Conservation (phyloP, 1,140 invertebrate genomes). For the Phthorimaea operculella region DNA sequence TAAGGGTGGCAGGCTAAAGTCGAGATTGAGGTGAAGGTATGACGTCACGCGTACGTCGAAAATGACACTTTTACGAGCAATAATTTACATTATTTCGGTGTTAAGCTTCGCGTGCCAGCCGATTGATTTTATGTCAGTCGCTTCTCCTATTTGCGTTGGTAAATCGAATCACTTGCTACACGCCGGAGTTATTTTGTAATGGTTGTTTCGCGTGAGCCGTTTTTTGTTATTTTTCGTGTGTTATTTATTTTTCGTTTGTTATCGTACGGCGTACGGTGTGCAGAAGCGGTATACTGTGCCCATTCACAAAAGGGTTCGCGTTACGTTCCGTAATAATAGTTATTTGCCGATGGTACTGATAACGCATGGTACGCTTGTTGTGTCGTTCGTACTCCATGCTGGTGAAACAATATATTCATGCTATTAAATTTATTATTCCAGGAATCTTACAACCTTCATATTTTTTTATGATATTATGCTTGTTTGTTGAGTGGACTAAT, state of each 20-base stretch:
- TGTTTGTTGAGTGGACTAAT: not conserved
- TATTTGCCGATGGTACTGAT: slow-evolving; percentile 5
- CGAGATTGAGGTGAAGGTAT: slow-evolving; percentile 20
- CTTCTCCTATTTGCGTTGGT: slow-evolving; percentile 53
- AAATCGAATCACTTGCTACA: slow-evolving; percentile 59
- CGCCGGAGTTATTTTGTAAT: slow-evolving; percentile 57
- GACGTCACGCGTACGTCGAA: slow-evolving; percentile 57
- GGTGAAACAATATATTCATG: too few species aligned
- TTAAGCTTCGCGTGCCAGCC: slow-evolving; percentile 56
- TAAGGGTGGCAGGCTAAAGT: slow-evolving; percentile 21
- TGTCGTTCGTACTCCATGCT: not conserved
- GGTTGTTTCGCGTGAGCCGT: slow-evolving; percentile 49
- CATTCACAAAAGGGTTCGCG: slow-evolving; percentile 16
- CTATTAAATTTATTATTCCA: too few species aligned
- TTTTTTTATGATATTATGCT: not conserved
- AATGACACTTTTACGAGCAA: slow-evolving; percentile 65
- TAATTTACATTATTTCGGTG: slow-evolving; percentile 64
- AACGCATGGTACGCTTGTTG: slow-evolving; percentile 6
- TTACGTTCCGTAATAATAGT: slow-evolving; percentile 14
- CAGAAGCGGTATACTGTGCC: slow-evolving; percentile 2
- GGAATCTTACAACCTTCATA: not conserved
- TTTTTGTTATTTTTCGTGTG: slow-evolving; percentile 25
- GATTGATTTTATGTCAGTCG: slow-evolving; percentile 63
- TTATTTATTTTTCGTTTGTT: slow-evolving; percentile 15
- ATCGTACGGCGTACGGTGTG: slow-evolving; percentile 1